Conservation (phyloP, 2,888 invertebrate genomes). For the Acrobasis suavella region DNA sequence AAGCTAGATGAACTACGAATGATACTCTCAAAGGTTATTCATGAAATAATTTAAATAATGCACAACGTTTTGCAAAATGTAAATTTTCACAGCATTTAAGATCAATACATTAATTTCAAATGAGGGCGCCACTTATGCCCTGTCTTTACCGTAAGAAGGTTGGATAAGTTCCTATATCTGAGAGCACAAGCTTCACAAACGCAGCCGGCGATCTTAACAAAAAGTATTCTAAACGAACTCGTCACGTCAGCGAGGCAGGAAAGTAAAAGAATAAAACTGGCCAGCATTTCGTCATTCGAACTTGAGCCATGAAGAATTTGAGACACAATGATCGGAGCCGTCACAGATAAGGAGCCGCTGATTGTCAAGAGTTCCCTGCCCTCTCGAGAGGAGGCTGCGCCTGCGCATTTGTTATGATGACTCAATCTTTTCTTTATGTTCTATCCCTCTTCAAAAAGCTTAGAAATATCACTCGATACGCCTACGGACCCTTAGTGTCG, state of each 20-base stretch:
- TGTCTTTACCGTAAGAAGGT: too few species aligned
- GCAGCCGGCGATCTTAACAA: too few species aligned
- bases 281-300: slow-evolving; percentile 69
- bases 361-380: slow-evolving; percentile 71
- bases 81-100: too few species aligned
- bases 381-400: slow-evolving; percentile 50
- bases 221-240: background rate
- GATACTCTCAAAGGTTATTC: too few species aligned
- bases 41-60: too few species aligned
- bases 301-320: slow-evolving; percentile 68
- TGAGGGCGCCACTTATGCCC: too few species aligned
- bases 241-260: background rate
- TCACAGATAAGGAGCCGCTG: slow-evolving; percentile 75
- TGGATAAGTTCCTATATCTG: too few species aligned
- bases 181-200: too few species aligned
- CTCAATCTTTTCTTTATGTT: slow-evolving; percentile 78
- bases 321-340: slow-evolving; percentile 73
- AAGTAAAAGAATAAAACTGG: background rate
- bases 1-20: too few species aligned
- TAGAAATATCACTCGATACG: slow-evolving; percentile 54
- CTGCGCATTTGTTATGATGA: slow-evolving; percentile 80
- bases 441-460: slow-evolving; percentile 40
- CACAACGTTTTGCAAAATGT: too few species aligned
- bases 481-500: slow-evolving; percentile 41
- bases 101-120: too few species aligned